Evolutionary conservation across 2,888 invertebrate genomes (phyloP).

Genomic region (Malacosoma neustria): DNA sequence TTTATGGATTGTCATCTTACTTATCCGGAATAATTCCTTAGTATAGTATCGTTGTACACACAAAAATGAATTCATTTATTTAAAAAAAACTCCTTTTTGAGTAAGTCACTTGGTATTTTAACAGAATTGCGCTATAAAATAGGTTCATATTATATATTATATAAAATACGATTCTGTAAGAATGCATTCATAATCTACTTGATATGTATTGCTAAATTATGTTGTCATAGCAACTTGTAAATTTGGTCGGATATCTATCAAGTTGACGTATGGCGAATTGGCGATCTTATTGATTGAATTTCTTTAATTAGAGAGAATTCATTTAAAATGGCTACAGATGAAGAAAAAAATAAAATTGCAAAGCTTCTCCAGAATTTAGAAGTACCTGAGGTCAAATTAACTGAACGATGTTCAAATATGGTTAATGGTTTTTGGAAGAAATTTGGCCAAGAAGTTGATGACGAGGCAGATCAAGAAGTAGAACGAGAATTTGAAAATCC

Average conservation of each 20-base stretch:
- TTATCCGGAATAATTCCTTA: slow-evolving; percentile 25
- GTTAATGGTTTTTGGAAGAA: slow-evolving; percentile 43
- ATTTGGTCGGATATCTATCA: too few relatives aligned
- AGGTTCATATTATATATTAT: too few relatives aligned
- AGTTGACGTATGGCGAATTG: too few relatives aligned
- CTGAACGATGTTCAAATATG: slow-evolving; percentile 43
- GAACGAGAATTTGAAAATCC: slow-evolving; percentile 39
- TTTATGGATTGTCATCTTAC: slow-evolving; percentile 32
- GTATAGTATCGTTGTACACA: slow-evolving; percentile 20
- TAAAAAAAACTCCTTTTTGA: slow-evolving; percentile 23
- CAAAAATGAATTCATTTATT: slow-evolving; percentile 25
- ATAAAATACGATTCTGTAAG: too few relatives aligned
- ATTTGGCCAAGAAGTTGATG: slow-evolving; percentile 32
- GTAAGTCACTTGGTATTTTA: too few relatives aligned
- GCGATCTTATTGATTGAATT: too few relatives aligned
- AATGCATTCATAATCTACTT: too few relatives aligned
- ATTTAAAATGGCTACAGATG: slow-evolving; percentile 49
- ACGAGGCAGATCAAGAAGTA: slow-evolving; percentile 21
- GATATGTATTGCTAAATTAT: too few relatives aligned
- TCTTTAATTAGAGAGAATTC: slow-evolving; percentile 2
- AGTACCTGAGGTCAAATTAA: slow-evolving; percentile 44
- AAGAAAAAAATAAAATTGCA: slow-evolving; percentile 48
- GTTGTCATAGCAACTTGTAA: too few relatives aligned
- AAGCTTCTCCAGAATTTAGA: slow-evolving; percentile 53
- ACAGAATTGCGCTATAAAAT: too few relatives aligned